Base-by-base conservation (phyloP, 1,140 invertebrate genomes). In the Microvelia longipes region DNA sequence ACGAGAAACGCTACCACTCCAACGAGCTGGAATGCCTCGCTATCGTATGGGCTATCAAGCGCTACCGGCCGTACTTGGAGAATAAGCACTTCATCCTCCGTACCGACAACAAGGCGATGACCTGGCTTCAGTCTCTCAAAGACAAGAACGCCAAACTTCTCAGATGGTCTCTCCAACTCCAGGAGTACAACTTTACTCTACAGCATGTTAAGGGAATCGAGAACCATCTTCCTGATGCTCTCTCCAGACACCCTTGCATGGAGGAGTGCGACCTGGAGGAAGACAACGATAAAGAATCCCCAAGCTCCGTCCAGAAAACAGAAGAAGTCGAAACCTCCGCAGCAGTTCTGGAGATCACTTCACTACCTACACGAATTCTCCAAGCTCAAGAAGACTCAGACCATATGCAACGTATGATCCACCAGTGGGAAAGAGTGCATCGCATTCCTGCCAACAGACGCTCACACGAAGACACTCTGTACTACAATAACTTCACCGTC, bases 1-100 rank as follows among this genome's bases (percentile, higher is more conserved):
- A 68, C 1, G 76, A 79, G 73, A 60, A 72, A 67, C 76, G 76
- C 15, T 76, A 72, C 64, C 72, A 73, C 1, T 75, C 76, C 69
- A 74, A 76, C n/a, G 70, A 76, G 61, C 61, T 74, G 0, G 71
- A 76, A 29, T 60, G 64, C 13, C 61, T 73, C 11, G 75, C 73
- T 26, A 70, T 76, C 0, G 73, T 75, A 1, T 14, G 65, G 28
- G 72, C 72, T 11, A 2, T 69, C 19, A 69, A 64, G 50, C 50
- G 60, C 19, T 69, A 61, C 28, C 29, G 68, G 14, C 35, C 35
- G 19, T 50, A 50, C 35, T 19, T 50, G 19, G 35, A 50, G 19
- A 19, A 19, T 11, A 50, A 50, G 5, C 35, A 19, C 35, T 50
- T 50, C 19, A 50, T 50, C 5, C 19, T 50, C 5, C 5, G 19